A percentile compares a stretch with the other conserved stretches of the same genome.
Conservation (phyloP, 2,888 invertebrate species). For the Drosophila mimica region DNA sequence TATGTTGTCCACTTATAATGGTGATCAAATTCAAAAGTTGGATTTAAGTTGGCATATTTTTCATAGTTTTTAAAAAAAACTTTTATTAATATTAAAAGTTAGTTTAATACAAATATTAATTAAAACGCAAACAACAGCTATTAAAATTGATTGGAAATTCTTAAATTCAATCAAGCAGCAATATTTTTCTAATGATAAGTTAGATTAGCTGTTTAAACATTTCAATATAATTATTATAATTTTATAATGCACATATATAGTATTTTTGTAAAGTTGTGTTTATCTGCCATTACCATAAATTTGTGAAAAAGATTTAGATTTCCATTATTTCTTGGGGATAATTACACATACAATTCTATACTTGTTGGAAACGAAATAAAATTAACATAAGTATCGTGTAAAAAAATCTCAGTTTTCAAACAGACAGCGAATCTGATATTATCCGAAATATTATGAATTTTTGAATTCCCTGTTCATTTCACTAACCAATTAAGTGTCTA, state of each 20-base stretch:
- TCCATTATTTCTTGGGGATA: not conserved
- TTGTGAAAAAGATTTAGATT: too few relatives aligned
- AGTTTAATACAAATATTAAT: not conserved
- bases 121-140: not conserved
- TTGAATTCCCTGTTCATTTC: slow-evolving; percentile 13
- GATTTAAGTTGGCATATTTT: not conserved
- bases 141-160: not conserved
- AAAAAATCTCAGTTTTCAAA: not conserved
- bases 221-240: not conserved
- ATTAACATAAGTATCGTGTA: not conserved
- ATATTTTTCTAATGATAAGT: not conserved
- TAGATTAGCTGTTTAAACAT: not conserved
- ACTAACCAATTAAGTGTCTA: slow-evolving; percentile 39
- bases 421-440: not conserved
- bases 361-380: not conserved
- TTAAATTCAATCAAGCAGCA: not conserved
- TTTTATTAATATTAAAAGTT: not conserved
- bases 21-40: not conserved
- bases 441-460: not conserved
- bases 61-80: not conserved
- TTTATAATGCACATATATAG: not conserved
- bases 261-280: not conserved
- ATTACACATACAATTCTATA: not conserved
- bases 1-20: not conserved
- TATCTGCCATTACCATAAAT: too few relatives aligned